phyloP scores from a whole-genome alignment of 2,113 vertebrate species.

The Podarcis raffonei region DNA sequence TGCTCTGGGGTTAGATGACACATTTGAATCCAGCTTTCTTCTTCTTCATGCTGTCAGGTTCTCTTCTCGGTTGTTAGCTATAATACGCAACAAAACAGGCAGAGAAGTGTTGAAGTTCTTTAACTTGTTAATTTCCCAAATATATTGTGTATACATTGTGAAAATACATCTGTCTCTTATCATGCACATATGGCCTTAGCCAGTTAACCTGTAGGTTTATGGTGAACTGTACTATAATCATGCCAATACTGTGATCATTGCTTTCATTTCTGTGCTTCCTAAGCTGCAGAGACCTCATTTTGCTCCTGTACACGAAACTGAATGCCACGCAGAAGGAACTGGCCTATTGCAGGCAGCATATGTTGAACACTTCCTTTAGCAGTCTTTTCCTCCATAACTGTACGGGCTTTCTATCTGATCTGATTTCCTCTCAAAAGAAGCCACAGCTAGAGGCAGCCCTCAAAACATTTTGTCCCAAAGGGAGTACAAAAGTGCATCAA shows the following conservation, averaged over 20 bases:
- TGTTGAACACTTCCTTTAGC: neutral
- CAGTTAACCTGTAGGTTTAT: neutral
- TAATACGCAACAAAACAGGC: neutral
- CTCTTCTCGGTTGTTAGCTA: neutral
- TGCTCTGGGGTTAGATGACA: neutral
- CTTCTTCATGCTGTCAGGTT: neutral
- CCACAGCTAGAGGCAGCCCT: neutral
- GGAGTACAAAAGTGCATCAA: constrained; percentile 20
- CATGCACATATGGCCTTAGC: neutral
- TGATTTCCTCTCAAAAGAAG: constrained; percentile 20
- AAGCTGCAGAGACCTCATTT: neutral
- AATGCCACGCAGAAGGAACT: neutral
- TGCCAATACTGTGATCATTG: neutral
- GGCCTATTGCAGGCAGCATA: neutral
- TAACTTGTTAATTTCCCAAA: constrained; percentile 1
- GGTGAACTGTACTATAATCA: neutral
- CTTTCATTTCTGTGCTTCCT: neutral
- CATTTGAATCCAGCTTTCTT: neutral
- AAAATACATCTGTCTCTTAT: neutral
- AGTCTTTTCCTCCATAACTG: neutral
- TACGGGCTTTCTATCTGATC: neutral
- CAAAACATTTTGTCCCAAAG: constrained; percentile 4
- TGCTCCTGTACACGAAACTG: neutral
- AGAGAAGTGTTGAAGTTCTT: constrained; percentile 3
- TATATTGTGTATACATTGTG: neutral